Evolutionary conservation across 2,113 vertebrate genomes (phyloP).

Genomic region (Petrocephalus zakoni): DNA sequence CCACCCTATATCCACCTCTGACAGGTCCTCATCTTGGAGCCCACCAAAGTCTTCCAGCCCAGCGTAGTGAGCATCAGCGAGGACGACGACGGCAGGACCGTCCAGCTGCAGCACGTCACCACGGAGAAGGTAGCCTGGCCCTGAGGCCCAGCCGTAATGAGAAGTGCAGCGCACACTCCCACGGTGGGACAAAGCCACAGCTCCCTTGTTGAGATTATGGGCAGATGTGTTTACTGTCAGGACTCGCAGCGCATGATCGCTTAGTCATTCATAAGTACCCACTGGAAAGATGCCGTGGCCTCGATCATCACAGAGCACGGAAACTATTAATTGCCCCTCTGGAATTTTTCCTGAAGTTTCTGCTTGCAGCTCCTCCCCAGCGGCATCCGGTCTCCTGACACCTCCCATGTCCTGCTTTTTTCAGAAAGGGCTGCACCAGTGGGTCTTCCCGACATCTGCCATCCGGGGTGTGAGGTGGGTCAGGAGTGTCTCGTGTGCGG

Average conservation of each 20-base stretch:
- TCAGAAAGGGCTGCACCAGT: slow-evolving; percentile 70
- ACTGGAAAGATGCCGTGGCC: not conserved
- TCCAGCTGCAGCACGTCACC: slow-evolving; percentile 66
- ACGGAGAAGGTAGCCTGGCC: slow-evolving; percentile 58
- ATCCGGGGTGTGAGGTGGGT: slow-evolving; percentile 80
- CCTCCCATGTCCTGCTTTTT: slow-evolving; percentile 19
- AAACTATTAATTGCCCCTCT: not conserved
- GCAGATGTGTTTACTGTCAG: not conserved
- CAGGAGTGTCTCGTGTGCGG: not conserved
- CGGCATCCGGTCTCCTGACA: not conserved
- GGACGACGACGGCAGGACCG: slow-evolving; percentile 49
- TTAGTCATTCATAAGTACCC: not conserved
- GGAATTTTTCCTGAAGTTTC: not conserved
- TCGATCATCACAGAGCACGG: not conserved
- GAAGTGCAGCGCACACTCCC: not conserved
- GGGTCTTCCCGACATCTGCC: slow-evolving; percentile 69
- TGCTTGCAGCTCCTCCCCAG: not conserved
- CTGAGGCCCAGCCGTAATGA: not conserved
- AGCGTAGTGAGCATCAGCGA: slow-evolving; percentile 59
- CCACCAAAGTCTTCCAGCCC: slow-evolving; percentile 70
- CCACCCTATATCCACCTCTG: not conserved
- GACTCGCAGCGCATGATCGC: not conserved
- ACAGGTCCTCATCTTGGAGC: slow-evolving; percentile 79
- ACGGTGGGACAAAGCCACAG: not conserved
- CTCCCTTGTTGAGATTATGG: not conserved